Base-by-base conservation (phyloP, 2,888 invertebrate species). In the Cenopis cana region DNA sequence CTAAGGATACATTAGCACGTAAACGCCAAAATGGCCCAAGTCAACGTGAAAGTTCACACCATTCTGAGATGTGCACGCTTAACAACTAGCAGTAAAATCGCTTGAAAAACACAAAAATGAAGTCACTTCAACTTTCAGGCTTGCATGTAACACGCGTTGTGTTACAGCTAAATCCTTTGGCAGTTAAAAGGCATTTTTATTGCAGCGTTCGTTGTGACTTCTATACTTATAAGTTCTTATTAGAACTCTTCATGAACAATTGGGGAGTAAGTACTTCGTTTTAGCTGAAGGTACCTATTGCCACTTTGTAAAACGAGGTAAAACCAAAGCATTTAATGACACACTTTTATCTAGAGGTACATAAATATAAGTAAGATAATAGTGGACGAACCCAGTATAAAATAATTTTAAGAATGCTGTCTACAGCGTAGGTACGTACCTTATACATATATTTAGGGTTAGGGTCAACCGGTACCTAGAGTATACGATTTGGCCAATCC, bases 1-100 rank as follows among this genome's bases (percentile, higher is more conserved):
- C 29, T 49, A 61, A 49, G 59, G 41, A 59, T 41, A 41, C 46
- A 46, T n/a, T 4, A 46, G 46, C n/a, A 46, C n/a, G 1, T n/a
- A 46, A 46, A 14, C n/a, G n/a, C n/a, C 46, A 46, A n/a, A 46
- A n/a, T 46, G 8, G n/a, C 46, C 46, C 46, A n/a, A 46, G 46
- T n/a, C n/a, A 6, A 46, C n/a, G n/a, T 46, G 8, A 46, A 46
- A 8, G 6, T n/a, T n/a, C 14, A n/a, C n/a, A 6, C 46, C 14
- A n/a, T 41, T 41, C 14, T 41, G 10, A 1, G 14, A 41, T 41
- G 14, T 41, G 1, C 14, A 41, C n/a, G 6, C 41, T 14, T 46
- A 46, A 11, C 14, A 38, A 38, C 1, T 12, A 12, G 41, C 41
- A 41, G 38, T 38, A 12, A 10, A 12, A 41, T 41, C 41, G 41